Conservation (phyloP, 2,888 invertebrate species). For the Microplitis manilae region DNA sequence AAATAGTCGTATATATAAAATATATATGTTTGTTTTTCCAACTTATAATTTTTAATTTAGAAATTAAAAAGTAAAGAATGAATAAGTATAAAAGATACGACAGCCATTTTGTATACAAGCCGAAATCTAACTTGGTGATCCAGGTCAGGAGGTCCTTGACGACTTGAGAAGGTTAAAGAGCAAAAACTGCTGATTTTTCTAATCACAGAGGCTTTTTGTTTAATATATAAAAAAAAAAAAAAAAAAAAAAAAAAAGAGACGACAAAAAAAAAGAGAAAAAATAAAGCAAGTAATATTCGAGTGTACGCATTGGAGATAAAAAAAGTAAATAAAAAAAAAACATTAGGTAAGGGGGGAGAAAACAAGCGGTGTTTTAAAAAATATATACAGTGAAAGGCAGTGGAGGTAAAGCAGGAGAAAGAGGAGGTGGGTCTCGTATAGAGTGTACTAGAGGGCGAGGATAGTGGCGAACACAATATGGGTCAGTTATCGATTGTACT, state of each 20-base stretch:
- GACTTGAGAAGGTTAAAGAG: background rate
- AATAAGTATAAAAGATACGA: background rate
- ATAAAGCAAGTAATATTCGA: constrained; percentile 13
- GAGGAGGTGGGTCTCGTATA: constrained; percentile 8
- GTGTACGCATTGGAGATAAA: constrained; percentile 10
- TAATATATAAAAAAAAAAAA: background rate
- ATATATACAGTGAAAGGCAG: background rate
- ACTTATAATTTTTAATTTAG: background rate
- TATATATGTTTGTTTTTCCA: background rate
- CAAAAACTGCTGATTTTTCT: constrained; percentile 11
- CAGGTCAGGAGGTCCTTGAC: constrained; percentile 15
- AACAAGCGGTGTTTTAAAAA: background rate
- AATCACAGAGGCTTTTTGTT: background rate
- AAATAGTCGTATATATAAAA: no score
- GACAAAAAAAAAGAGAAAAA: constrained; percentile 18
- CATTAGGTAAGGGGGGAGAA: background rate
- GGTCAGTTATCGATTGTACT: constrained; percentile 69
- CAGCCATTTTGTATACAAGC: constrained; percentile 7
- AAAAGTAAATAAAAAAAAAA: background rate
- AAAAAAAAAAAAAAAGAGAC: background rate
- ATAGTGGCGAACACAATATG: constrained; percentile 60
- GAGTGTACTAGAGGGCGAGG: constrained; percentile 33
- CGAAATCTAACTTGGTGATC: constrained; percentile 5
- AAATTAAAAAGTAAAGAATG: background rate
- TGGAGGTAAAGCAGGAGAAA: background rate